Evolutionary conservation across 2,888 invertebrate species (phyloP).

Genomic region (Mantis religiosa): DNA sequence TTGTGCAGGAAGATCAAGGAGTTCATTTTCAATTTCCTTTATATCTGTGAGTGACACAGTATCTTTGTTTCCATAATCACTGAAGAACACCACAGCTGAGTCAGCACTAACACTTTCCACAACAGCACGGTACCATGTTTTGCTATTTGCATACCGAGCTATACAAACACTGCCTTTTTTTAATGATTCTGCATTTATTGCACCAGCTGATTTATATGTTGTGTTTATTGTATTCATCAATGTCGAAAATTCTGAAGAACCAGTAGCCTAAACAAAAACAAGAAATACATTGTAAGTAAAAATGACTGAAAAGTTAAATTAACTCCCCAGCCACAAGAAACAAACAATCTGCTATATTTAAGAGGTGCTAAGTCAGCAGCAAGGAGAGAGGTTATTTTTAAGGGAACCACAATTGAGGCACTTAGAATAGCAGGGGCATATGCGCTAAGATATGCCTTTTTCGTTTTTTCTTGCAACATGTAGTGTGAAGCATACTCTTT

Average conservation of each 20-base stretch:
- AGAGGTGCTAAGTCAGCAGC: too few relatives aligned
- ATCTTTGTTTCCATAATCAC: constrained; percentile 37
- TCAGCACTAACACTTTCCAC: constrained; percentile 21
- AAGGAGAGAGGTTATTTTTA: too few relatives aligned
- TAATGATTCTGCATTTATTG: constrained; percentile 21
- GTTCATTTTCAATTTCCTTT: constrained; percentile 19
- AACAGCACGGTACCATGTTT: constrained; percentile 35
- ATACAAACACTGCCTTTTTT: constrained; percentile 37
- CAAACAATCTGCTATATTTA: too few relatives aligned
- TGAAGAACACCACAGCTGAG: constrained; percentile 32
- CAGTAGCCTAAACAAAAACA: constrained; percentile 24
- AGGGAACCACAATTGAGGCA: too few relatives aligned
- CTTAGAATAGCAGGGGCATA: too few relatives aligned
- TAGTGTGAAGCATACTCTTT: too few relatives aligned
- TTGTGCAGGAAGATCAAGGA: constrained; percentile 10
- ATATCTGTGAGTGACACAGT: constrained; percentile 29
- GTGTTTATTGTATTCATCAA: constrained; percentile 38
- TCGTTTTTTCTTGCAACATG: too few relatives aligned
- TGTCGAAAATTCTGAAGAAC: constrained; percentile 36
- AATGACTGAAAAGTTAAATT: neutral
- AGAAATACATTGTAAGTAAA: neutral
- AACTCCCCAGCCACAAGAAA: neutral
- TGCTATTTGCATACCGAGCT: constrained; percentile 39
- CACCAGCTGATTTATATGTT: constrained; percentile 20
- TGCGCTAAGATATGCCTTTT: too few relatives aligned